Conservation (phyloP, 1,140 invertebrate species). For the Hesperophylax magnus region DNA sequence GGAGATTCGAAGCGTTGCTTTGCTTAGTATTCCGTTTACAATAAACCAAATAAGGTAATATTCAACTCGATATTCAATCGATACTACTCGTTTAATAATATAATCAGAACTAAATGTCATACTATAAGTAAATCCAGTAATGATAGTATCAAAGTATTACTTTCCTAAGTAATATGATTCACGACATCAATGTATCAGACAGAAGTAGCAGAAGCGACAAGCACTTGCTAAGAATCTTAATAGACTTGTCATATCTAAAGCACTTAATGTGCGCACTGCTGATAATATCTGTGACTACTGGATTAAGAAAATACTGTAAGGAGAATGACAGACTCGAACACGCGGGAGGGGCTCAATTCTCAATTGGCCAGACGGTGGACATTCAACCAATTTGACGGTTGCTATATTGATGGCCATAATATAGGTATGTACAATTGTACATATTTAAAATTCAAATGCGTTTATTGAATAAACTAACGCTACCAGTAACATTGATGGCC, state of each 20-base stretch:
- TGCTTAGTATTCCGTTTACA: neutral
- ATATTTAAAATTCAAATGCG: neutral
- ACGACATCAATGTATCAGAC: neutral
- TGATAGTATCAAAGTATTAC: neutral
- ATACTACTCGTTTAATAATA: too few relatives aligned
- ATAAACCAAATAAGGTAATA: neutral
- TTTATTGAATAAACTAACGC: neutral
- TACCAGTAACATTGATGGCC: too few relatives aligned
- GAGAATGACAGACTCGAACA: neutral
- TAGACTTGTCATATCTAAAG: conserved; percentile 18
- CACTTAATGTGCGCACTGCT: conserved; percentile 13
- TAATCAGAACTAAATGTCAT: neutral
- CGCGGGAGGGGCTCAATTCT: too few relatives aligned
- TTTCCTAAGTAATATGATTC: too few relatives aligned
- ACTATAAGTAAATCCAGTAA: neutral
- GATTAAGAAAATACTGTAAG: neutral
- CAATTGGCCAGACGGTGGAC: too few relatives aligned
- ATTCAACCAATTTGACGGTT: too few relatives aligned
- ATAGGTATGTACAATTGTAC: too few relatives aligned
- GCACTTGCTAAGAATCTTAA: conserved; percentile 4
- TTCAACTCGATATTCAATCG: too few relatives aligned
- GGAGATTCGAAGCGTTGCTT: neutral
- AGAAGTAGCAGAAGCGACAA: neutral
- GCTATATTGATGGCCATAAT: too few relatives aligned
- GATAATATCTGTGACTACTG: conserved; percentile 12